phyloP scores from a whole-genome alignment of 1,140 invertebrate genomes.

The Hyposmocoma kahamanoa region DNA sequence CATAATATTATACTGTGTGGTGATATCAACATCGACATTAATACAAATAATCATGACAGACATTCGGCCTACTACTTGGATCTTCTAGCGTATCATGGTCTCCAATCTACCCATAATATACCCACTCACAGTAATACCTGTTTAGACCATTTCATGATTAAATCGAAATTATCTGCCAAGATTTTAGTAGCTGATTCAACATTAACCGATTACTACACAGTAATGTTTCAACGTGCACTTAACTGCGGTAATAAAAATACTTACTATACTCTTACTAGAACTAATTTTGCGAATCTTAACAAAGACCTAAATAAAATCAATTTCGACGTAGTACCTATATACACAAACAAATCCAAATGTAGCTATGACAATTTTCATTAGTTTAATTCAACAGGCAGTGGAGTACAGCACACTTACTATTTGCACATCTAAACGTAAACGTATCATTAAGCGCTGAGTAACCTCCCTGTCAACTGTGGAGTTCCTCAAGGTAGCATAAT shows the following conservation, averaged over 20 bases:
- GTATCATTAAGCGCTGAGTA: no score
- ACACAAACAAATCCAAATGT: no score
- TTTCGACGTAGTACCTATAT: not conserved
- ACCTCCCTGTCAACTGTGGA: no score
- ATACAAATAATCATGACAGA: no score
- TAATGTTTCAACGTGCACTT: not conserved
- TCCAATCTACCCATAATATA: constrained; percentile 9
- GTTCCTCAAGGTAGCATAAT: no score
- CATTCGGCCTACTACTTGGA: no score
- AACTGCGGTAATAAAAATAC: not conserved
- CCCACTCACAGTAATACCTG: constrained; percentile 14
- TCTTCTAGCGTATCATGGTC: constrained; percentile 10
- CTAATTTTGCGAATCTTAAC: not conserved
- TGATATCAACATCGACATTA: constrained; percentile 20
- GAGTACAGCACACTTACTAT: no score
- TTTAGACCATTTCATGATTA: constrained; percentile 14
- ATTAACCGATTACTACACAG: not conserved
- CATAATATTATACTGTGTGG: constrained; percentile 18
- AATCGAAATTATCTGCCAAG: not conserved
- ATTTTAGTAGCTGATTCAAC: not conserved
- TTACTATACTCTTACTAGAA: not conserved
- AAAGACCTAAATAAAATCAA: not conserved
- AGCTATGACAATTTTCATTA: no score
- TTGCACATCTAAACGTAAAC: no score
- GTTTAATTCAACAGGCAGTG: no score